Percentiles rank a stretch among this genome's conserved stretches.
Conservation (phyloP, 2,797 vertebrate species). For the Sphenodon punctatus region DNA sequence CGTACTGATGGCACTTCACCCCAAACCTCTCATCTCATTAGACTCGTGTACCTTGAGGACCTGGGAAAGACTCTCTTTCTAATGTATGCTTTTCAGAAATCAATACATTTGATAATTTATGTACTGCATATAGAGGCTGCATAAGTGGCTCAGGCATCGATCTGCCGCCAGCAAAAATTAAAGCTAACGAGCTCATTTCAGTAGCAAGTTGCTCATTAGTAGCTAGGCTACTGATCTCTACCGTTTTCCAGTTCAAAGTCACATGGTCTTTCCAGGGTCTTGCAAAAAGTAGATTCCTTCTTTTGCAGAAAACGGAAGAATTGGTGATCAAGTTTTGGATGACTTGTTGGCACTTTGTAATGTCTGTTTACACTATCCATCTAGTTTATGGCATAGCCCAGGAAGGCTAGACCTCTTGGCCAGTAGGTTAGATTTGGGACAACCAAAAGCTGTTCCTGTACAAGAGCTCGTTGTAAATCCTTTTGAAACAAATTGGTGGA, state of each 20-base stretch:
- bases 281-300: not conserved
- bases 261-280: conserved; percentile 33
- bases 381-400: not conserved
- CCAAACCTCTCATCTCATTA: no score
- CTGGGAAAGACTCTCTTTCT: not conserved
- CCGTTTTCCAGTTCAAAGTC: conserved; percentile 59
- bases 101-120: conserved; percentile 61
- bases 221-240: conserved; percentile 57
- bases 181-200: conserved; percentile 65
- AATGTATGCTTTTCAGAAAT: conserved; percentile 60
- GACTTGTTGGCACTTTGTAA: not conserved
- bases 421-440: not conserved
- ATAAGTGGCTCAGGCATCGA: conserved; percentile 40
- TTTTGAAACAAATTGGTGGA: not conserved
- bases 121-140: conserved; percentile 30
- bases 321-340: conserved; percentile 15
- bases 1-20: no score
- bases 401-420: not conserved
- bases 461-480: not conserved
- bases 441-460: not conserved
- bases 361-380: not conserved
- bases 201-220: conserved; percentile 59
- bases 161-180: conserved; percentile 52
- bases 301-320: not conserved
- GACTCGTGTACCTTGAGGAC: not conserved